Percentiles rank a stretch among this genome's conserved stretches.
phyloP scores from a whole-genome alignment of 2,113 vertebrate species.

The Pandion haliaetus region DNA sequence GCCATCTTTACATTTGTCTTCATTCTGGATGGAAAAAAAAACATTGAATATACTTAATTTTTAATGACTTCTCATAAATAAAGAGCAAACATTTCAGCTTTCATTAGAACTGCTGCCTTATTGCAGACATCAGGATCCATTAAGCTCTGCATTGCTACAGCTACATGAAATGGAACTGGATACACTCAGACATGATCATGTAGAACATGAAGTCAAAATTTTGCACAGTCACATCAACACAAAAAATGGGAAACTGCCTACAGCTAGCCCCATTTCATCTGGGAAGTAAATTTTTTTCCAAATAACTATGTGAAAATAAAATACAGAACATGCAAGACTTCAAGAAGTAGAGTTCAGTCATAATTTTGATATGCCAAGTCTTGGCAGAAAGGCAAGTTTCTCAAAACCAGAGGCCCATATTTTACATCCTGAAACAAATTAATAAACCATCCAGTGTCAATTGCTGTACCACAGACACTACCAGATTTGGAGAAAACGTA shows the following conservation, averaged over 20 bases:
- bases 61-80: neutral
- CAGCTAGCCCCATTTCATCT: neutral
- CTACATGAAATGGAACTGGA: neutral
- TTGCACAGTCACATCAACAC: neutral
- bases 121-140: neutral
- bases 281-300: neutral
- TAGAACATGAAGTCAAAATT: neutral
- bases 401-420: neutral
- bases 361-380: neutral
- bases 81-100: neutral
- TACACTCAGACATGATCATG: neutral
- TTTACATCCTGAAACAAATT: neutral
- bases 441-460: neutral
- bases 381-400: neutral
- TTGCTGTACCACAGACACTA: neutral
- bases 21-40: conserved; percentile 73
- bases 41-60: conserved; percentile 19
- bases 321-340: neutral
- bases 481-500: neutral
- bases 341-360: neutral
- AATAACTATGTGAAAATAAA: neutral
- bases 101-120: neutral
- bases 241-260: neutral
- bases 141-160: neutral
- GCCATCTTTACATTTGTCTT: conserved; percentile 81